Evolutionary conservation across 2,797 vertebrate species (phyloP).

Genomic region (Zenarchopterus dispar): DNA sequence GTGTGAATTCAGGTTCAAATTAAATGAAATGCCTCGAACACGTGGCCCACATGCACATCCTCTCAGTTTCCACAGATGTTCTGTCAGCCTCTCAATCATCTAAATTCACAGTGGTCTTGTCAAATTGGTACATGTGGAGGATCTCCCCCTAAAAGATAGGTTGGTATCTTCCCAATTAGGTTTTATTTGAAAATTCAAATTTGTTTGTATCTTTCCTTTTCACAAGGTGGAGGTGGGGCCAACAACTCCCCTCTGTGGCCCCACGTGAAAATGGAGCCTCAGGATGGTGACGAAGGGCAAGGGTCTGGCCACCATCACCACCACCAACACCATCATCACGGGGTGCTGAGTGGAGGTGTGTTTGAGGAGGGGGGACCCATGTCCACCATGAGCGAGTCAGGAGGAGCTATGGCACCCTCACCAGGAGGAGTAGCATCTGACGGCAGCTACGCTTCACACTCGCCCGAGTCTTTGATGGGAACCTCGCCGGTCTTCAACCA

Average conservation of each 20-base stretch:
- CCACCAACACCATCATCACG: constrained; percentile 73
- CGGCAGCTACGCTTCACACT: constrained; percentile 93
- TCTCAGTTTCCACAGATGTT: too few species aligned
- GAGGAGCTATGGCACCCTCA: constrained; percentile 85
- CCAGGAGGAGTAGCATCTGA: constrained; percentile 88
- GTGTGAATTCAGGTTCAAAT: too few species aligned
- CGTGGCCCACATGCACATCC: too few species aligned
- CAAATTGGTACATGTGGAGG: too few species aligned
- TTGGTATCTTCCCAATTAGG: too few species aligned
- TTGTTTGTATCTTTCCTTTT: neutral
- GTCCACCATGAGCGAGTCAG: constrained; percentile 97
- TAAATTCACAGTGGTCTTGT: too few species aligned
- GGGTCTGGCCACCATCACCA: constrained; percentile 76
- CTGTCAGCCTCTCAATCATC: too few species aligned
- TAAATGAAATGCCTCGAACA: too few species aligned
- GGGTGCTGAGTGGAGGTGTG: constrained; percentile 90
- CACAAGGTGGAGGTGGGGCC: constrained; percentile 80
- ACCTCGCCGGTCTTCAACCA: constrained; percentile 96
- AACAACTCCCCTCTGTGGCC: constrained; percentile 95
- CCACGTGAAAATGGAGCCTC: constrained; percentile 97
- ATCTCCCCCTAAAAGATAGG: too few species aligned
- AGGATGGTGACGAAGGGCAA: constrained; percentile 91
- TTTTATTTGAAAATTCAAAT: neutral
- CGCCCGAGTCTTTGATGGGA: constrained; percentile 93
- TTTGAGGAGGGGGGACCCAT: constrained; percentile 94